Evolutionary conservation across 2,888 invertebrate genomes (phyloP).

Genomic region (Oscheius myriophilus): DNA sequence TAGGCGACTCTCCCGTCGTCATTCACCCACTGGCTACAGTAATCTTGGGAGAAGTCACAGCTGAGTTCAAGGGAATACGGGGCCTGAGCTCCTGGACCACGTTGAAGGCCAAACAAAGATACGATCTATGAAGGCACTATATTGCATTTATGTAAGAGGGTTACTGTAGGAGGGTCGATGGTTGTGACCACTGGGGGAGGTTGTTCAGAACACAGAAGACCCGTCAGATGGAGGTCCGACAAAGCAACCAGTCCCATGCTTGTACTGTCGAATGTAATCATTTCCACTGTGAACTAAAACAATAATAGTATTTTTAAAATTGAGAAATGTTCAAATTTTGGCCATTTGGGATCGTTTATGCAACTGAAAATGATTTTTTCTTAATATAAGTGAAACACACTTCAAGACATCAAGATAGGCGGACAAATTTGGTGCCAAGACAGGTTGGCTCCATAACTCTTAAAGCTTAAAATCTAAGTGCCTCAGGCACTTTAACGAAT

Average conservation of each 20-base stretch:
- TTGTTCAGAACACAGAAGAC: constrained; percentile 56
- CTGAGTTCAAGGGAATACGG: constrained; percentile 51
- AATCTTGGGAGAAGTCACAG: constrained; percentile 66
- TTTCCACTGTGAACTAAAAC: constrained; percentile 65
- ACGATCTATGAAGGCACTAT: constrained; percentile 49
- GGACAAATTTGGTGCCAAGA: no score
- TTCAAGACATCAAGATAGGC: no score
- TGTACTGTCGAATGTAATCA: constrained; percentile 64
- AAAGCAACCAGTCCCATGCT: constrained; percentile 58
- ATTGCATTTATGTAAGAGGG: background rate
- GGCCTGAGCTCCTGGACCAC: constrained; percentile 47
- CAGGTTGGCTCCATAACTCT: no score
- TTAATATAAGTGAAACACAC: no score
- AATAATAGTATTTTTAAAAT: background rate
- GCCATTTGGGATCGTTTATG: no score
- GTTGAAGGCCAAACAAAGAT: constrained; percentile 51
- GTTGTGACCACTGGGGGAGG: constrained; percentile 54
- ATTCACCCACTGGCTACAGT: constrained; percentile 67
- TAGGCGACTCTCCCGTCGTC: constrained; percentile 53
- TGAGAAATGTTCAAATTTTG: background rate
- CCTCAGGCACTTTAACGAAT: no score
- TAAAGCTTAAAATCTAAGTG: no score
- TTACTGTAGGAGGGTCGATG: constrained; percentile 51
- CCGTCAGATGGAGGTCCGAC: constrained; percentile 44
- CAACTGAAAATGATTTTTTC: no score